Conservation (phyloP, 2,797 vertebrate species). For the Crocidura indochinensis region DNA sequence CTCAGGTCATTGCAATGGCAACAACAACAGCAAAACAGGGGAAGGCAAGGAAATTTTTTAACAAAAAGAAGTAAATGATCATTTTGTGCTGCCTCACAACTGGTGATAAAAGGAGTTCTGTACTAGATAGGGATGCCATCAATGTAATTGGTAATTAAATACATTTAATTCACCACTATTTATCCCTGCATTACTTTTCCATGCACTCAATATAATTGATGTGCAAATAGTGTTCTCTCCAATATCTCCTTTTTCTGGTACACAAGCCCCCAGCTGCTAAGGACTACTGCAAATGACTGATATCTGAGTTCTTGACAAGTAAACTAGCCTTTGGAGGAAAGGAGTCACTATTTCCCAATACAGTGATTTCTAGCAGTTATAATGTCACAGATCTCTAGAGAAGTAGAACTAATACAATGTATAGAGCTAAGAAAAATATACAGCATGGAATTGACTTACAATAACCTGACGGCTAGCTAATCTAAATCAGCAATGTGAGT, state of each 20-base stretch:
- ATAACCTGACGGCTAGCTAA: too few species aligned
- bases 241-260: not conserved
- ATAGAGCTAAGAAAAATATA: not conserved
- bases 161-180: conserved; percentile 26
- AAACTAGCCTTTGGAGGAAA: not conserved
- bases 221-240: not conserved
- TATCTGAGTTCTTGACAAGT: not conserved
- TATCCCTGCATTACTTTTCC: conserved; percentile 1
- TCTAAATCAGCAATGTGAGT: not conserved
- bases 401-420: not conserved
- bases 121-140: not conserved
- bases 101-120: not conserved
- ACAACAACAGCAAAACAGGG: too few species aligned
- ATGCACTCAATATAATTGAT: not conserved
- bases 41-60: too few species aligned
- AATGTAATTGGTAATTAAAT: conserved; percentile 51
- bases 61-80: not conserved
- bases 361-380: not conserved
- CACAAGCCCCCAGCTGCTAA: not conserved
- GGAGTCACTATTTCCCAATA: not conserved
- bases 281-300: not conserved
- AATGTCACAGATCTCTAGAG: not conserved
- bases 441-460: not conserved
- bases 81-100: not conserved
- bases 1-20: too few species aligned